Base-by-base conservation (phyloP, 2,113 vertebrate species). In the Nothoprocta pentlandii region DNA sequence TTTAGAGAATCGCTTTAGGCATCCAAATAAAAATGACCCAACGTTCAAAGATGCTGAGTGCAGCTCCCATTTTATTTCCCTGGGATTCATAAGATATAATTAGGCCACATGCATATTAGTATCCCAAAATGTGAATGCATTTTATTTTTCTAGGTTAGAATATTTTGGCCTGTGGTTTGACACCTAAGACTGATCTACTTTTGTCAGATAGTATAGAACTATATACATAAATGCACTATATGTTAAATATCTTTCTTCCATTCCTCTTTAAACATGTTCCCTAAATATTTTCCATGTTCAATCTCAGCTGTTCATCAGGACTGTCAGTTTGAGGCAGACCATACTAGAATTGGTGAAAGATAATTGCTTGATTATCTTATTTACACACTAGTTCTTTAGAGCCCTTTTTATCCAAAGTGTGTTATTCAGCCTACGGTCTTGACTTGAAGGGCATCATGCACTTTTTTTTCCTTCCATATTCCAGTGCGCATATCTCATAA, bases 401-500 rank as follows among this genome's bases (percentile, higher is more conserved):
- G 80, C 2, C 5, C 74, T 94, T 94, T 86, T 87, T 94, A 88
- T 85, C 90, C 74, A 87, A 95, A 96, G 93, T 95, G 74, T 25
- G 94, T 96, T 95, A 96, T 93, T 97, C 95, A 95, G 4, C 94
- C 93, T 96, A 93, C 93, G 91, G 91, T 91, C 73, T 54, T 86
- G 71, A 88, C 74, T 93, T 90, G 49, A 64, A 86, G 69, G 77
- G 77, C 49, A 79, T 92, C 67, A 81, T 36, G 77, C 92, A n/a
- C 23, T 54, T 78, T 17, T 17, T 17, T 34, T 20, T 32, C 13
- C 36, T 68, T 81, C 74, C 32, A 5, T 67, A n/a, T 80, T 83
- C 42, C 44, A 86, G 67, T 53, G 91, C 17, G 63, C 81, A 51
- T 7, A 71, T 78, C 26, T 78, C 61, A 56, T 87, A 92, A 77